Evolutionary conservation across 2,797 vertebrate species (phyloP).

Genomic region (Sebastes diaconus): DNA sequence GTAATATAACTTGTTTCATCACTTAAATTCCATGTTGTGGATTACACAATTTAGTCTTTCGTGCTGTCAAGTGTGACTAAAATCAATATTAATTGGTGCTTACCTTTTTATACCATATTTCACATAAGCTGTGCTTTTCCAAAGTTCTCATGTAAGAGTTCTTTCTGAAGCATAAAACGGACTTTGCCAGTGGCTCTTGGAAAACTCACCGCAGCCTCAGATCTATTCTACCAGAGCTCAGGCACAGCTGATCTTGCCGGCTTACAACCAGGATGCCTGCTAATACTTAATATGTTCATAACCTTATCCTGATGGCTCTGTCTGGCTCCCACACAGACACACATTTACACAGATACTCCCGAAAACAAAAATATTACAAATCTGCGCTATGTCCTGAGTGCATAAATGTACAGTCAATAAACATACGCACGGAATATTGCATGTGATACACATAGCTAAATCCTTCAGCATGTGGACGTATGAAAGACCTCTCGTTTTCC

Average conservation of each 20-base stretch:
- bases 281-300: constrained; percentile 62
- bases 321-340: constrained; percentile 15
- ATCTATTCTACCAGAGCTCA: constrained; percentile 48
- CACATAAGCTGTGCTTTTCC: neutral
- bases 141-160: constrained; percentile 40
- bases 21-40: neutral
- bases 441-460: constrained; percentile 4
- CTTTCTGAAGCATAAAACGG: constrained; percentile 46
- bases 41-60: neutral
- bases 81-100: neutral
- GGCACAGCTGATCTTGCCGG: constrained; percentile 48
- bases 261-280: constrained; percentile 45
- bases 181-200: constrained; percentile 36
- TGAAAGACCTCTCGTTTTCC: constrained; percentile 36
- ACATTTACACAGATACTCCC: constrained; percentile 11
- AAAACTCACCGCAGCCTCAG: constrained; percentile 32
- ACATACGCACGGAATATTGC: neutral
- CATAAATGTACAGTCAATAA: neutral
- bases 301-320: constrained; percentile 15
- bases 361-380: neutral
- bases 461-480: constrained; percentile 23
- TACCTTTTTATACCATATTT: neutral
- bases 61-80: neutral
- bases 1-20: neutral
- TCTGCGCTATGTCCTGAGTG: neutral